A percentile compares a stretch with the other conserved stretches of the same genome.
Evolutionary conservation across 2,888 invertebrate genomes (phyloP).

Genomic region (Rhamnusium bicolor): DNA sequence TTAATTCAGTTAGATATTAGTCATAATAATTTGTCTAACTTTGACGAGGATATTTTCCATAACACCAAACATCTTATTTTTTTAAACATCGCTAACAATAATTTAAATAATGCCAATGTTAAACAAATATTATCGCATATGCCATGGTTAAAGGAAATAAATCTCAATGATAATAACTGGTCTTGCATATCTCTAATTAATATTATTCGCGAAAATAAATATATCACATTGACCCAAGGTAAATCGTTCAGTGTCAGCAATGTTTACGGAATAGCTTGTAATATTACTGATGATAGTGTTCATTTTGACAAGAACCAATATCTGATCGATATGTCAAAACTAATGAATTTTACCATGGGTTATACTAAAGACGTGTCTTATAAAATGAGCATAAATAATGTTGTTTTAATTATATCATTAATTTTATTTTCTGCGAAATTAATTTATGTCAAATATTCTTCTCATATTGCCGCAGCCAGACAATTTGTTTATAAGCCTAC

Average conservation of each 20-base stretch:
- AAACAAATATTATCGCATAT: conserved; percentile 29
- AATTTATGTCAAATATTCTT: conserved; percentile 32
- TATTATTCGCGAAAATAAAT: conserved; percentile 25
- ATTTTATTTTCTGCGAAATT: conserved; percentile 26
- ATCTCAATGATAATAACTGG: conserved; percentile 42
- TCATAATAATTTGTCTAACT: conserved; percentile 34
- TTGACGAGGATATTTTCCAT: conserved; percentile 43
- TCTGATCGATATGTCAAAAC: conserved; percentile 4
- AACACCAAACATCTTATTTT: conserved; percentile 29
- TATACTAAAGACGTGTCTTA: conserved; percentile 24
- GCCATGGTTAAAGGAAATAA: conserved; percentile 36
- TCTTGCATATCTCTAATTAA: conserved; percentile 34
- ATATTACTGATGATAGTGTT: not conserved
- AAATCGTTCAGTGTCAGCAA: conserved; percentile 41
- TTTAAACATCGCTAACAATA: conserved; percentile 40
- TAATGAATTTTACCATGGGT: conserved; percentile 19
- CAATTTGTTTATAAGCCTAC: conserved; percentile 40
- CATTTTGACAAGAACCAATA: not conserved
- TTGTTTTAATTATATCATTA: conserved; percentile 25
- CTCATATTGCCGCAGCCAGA: conserved; percentile 14
- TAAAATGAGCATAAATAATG: conserved; percentile 31
- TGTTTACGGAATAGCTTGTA: conserved; percentile 42
- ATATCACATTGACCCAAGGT: conserved; percentile 17
- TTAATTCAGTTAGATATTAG: conserved; percentile 36
- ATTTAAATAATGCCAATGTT: conserved; percentile 38